Evolutionary conservation across 2,113 vertebrate species (phyloP).

Genomic region (Isichthys henryi): DNA sequence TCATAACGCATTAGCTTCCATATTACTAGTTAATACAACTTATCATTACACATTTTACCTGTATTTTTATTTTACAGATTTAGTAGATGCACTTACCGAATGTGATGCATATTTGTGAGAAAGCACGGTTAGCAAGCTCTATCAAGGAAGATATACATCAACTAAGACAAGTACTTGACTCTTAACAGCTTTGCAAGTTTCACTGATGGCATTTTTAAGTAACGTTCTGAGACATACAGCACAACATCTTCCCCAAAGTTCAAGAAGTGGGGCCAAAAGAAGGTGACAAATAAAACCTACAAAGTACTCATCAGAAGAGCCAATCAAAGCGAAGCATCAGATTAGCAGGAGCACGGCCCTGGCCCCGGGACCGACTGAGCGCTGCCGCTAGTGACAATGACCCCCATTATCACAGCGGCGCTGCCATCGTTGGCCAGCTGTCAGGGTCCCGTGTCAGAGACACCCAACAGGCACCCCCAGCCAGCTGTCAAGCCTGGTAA

Average conservation of each 20-base stretch:
- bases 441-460: conserved; percentile 56
- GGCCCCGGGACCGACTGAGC: conserved; percentile 42
- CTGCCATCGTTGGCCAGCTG: conserved; percentile 55
- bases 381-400: conserved; percentile 54
- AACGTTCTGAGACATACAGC: background rate
- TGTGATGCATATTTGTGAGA: background rate
- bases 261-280: background rate
- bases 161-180: background rate
- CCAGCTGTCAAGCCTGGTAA: conserved; percentile 1
- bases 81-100: background rate
- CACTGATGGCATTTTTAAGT: background rate
- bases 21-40: background rate
- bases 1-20: background rate
- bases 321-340: background rate
- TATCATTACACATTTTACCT: background rate
- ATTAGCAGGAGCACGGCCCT: background rate
- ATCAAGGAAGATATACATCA: background rate
- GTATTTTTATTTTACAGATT: background rate
- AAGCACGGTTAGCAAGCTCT: background rate
- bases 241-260: background rate
- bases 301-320: background rate
- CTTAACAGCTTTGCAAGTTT: background rate
- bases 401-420: conserved; percentile 55
- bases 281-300: background rate
- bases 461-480: background rate